phyloP scores from a whole-genome alignment of 2,888 invertebrate genomes.

The Fabriciana adippe region DNA sequence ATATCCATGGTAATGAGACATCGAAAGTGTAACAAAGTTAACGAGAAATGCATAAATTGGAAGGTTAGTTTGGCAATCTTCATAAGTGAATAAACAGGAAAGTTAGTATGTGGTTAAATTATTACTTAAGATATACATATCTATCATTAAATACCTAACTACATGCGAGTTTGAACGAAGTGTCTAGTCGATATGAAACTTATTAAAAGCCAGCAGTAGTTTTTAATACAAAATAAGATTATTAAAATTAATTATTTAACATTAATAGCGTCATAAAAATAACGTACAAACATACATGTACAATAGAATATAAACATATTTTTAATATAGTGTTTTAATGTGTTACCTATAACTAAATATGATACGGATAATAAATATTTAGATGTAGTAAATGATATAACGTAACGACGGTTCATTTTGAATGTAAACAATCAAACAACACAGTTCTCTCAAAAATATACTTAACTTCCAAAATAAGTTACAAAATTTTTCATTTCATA shows the following conservation, averaged over 20 bases:
- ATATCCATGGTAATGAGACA: slow-evolving; percentile 32
- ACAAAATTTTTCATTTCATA: slow-evolving; percentile 24
- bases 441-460: slow-evolving; percentile 33
- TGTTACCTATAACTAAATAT: slow-evolving; percentile 2
- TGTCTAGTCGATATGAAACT: slow-evolving; percentile 47
- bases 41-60: slow-evolving; percentile 61
- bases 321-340: background rate
- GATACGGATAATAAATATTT: slow-evolving; percentile 24
- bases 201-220: background rate
- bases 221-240: slow-evolving; percentile 1
- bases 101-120: slow-evolving; percentile 44
- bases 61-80: slow-evolving; percentile 75
- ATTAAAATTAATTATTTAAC: no score
- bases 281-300: background rate
- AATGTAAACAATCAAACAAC: slow-evolving; percentile 29
- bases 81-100: slow-evolving; percentile 58
- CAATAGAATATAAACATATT: background rate
- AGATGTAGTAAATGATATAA: slow-evolving; percentile 21
- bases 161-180: slow-evolving; percentile 62
- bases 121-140: slow-evolving; percentile 42
- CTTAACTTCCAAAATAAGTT: slow-evolving; percentile 30
- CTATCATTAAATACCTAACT: slow-evolving; percentile 65
- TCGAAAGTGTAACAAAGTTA: slow-evolving; percentile 61
- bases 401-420: slow-evolving; percentile 24
- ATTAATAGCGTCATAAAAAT: no score